Evolutionary conservation across 2,888 invertebrate species (phyloP), one percentile per base, ranked within the genome.

Genomic region (Philonicus albiceps): DNA sequence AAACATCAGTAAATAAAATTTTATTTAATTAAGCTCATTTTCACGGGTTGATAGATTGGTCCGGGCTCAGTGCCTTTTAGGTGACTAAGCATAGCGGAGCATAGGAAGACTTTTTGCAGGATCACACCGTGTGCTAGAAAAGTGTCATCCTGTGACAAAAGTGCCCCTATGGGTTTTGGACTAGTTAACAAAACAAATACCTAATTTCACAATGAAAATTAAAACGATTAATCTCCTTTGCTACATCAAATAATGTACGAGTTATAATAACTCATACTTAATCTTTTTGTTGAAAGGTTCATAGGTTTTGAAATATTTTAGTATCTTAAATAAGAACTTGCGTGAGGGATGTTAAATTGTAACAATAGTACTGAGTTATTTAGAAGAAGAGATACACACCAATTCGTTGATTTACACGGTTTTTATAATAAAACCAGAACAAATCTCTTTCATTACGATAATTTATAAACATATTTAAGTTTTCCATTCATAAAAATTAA

Each of bases 1-100:
- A 64, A 84, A 84, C 84, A 84, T 73, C 73, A 84, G 40, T 73
- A 84, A 84, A 84, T 84, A 84, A 37, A 84, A 84, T 73, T 37
- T 49, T 73, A 27, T 73, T 84, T 84, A 84, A 84, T 84, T 72
- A 84, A 84, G 73, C 73, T 30, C 40, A 27, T 84, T 73, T 73
- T 84, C 73, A 73, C 16, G 27, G 73, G 73, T 78, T 84, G 84
- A 84, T 84, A 84, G 84, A 84, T 84, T 72, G 73, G 27, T n/a
- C 73, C 34, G 5, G 4, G 34, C 31, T 34, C 76, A 19, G 27
- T 19, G 22, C 31, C 80, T 30, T 43, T 49, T 22, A 30, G 16
- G 49, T 53, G 80, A 49, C 80, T 80, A 22, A 80, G 80, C 80
- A 49, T 30, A 53, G 22, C 53, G 27, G 13, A 6, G 31, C 80